These are phyloP conservation scores for Drosophila suboccidentalis DNA, from an alignment of 2,888 invertebrate genomes.

Conservation along the genomic window DNA sequence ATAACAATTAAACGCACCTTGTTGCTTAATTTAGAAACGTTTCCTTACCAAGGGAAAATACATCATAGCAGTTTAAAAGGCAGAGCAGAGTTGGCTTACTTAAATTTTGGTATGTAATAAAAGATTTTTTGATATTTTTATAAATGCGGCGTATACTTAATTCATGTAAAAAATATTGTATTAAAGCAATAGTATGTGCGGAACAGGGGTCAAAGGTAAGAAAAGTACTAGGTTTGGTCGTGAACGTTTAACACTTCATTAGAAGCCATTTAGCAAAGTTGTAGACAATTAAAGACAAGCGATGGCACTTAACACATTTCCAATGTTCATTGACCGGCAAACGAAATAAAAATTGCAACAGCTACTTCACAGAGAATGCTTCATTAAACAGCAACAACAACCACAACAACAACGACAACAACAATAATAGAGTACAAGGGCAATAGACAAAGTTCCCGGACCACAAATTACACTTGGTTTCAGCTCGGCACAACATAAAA, in stretches of 20 bases:
- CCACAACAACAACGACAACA: constrained; percentile 12
- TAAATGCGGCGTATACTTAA: constrained; percentile 29
- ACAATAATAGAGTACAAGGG: constrained; percentile 42
- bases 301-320: constrained; percentile 77
- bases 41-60: not conserved
- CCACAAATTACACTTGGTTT: constrained; percentile 78
- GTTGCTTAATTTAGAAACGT: not conserved
- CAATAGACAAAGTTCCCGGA: constrained; percentile 76
- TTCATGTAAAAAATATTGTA: constrained; percentile 33
- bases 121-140: constrained; percentile 2
- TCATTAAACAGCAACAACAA: constrained; percentile 67
- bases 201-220: not conserved
- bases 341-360: constrained; percentile 79
- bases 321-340: constrained; percentile 80
- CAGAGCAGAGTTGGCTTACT: too few species aligned
- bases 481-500: constrained; percentile 63
- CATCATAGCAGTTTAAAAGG: too few species aligned
- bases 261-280: constrained; percentile 72
- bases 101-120: too few species aligned
- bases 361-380: constrained; percentile 76
- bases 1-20: not conserved
- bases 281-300: constrained; percentile 79
- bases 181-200: constrained; percentile 7
- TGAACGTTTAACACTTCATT: constrained; percentile 71
- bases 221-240: not conserved